Evolutionary conservation across 2,113 vertebrate species (phyloP).

Genomic region (Phyllostomus discolor): DNA sequence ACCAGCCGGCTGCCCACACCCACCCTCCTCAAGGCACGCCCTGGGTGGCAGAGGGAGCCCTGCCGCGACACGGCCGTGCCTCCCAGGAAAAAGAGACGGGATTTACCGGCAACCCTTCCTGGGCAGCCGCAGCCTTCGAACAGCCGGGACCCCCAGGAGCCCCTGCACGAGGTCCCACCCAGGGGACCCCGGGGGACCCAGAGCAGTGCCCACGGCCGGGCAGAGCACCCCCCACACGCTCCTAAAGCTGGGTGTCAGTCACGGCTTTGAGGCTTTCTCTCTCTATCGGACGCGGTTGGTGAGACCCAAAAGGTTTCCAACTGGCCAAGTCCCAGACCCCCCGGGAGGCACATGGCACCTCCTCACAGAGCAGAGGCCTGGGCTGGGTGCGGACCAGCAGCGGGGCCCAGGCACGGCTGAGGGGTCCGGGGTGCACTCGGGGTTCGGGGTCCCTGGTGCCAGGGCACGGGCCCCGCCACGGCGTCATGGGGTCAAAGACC

Average conservation of each 20-base stretch:
- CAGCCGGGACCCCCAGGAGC: neutral
- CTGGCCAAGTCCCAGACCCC: neutral
- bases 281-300: neutral
- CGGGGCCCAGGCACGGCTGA: neutral
- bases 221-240: fast-evolving
- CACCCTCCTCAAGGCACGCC: fast-evolving
- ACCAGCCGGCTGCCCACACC: fast-evolving
- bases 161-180: neutral
- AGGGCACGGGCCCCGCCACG: neutral
- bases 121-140: conserved; percentile 48
- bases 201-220: fast-evolving
- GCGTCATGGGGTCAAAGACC: neutral
- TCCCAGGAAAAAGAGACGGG: conserved; percentile 49
- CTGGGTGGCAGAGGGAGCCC: neutral
- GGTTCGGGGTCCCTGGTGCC: neutral
- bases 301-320: neutral
- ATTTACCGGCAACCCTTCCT: neutral
- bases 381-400: fast-evolving
- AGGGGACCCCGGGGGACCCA: fast-evolving
- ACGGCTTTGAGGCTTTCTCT: fast-evolving
- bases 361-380: conserved; percentile 17
- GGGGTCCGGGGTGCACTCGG: fast-evolving
- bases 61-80: conserved; percentile 18
- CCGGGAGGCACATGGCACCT: neutral
- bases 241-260: fast-evolving